phyloP scores from a whole-genome alignment of 2,113 vertebrate species.

The Glaucomys volans region DNA sequence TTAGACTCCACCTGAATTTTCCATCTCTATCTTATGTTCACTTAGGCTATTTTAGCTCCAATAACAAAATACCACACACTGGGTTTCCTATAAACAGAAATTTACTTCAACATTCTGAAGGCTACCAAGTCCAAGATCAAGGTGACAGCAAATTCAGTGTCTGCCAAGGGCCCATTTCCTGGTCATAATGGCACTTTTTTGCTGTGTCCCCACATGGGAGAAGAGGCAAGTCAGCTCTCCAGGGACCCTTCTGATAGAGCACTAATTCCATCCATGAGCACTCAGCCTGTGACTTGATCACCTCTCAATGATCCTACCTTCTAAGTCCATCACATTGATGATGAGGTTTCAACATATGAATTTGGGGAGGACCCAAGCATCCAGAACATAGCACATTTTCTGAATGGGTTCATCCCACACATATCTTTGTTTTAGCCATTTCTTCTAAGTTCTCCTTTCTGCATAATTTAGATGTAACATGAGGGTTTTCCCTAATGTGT shows the following conservation, averaged over 20 bases:
- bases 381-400: background rate
- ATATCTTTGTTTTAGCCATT: background rate
- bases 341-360: background rate
- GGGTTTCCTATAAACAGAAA: background rate
- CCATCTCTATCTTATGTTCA: background rate
- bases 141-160: background rate
- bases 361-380: background rate
- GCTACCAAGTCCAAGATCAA: background rate
- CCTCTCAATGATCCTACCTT: background rate
- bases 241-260: background rate
- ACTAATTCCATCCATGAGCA: background rate
- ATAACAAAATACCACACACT: background rate
- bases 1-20: background rate
- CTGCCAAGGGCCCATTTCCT: background rate
- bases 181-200: background rate
- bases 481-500: background rate
- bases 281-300: background rate
- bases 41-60: background rate
- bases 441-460: background rate
- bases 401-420: background rate
- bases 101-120: background rate
- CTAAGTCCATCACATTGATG: background rate
- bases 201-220: background rate
- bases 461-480: background rate
- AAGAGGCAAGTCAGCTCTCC: background rate